phyloP scores from a whole-genome alignment of 1,140 invertebrate genomes.

The Pseudomyrmex sp. region DNA sequence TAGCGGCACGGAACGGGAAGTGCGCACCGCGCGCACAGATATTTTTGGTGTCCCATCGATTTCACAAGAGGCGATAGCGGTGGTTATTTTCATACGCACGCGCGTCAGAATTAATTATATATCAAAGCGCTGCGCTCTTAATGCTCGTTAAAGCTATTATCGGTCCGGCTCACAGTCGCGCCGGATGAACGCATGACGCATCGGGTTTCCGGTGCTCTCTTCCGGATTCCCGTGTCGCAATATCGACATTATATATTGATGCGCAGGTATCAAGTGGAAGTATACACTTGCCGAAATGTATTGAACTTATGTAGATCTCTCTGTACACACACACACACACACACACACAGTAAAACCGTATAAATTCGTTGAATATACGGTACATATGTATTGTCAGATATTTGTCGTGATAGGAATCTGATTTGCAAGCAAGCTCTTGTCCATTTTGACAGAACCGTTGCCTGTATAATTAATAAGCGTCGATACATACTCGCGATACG shows the following conservation, averaged over 20 bases:
- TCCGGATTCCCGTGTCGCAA: conserved; percentile 15
- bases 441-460: conserved; percentile 24
- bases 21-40: background rate
- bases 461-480: conserved; percentile 41
- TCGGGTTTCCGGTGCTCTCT: conserved; percentile 47
- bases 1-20: conserved; percentile 5
- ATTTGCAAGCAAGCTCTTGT: conserved; percentile 26
- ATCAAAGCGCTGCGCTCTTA: conserved; percentile 55
- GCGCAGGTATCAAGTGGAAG: conserved; percentile 7
- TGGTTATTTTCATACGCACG: conserved; percentile 41
- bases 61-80: conserved; percentile 61
- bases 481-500: background rate
- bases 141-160: conserved; percentile 67
- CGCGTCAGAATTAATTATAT: conserved; percentile 69
- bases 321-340: too few relatives aligned
- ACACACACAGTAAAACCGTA: background rate
- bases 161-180: conserved; percentile 57
- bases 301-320: conserved; percentile 13
- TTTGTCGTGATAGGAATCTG: conserved; percentile 42
- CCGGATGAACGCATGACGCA: conserved; percentile 54
- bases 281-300: conserved; percentile 17
- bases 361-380: background rate
- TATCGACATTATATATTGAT: conserved; percentile 48
- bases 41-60: conserved; percentile 62
- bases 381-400: background rate